Evolutionary conservation across 2,797 vertebrate genomes (phyloP).

Genomic region (Poeciliopsis paucimaculata): DNA sequence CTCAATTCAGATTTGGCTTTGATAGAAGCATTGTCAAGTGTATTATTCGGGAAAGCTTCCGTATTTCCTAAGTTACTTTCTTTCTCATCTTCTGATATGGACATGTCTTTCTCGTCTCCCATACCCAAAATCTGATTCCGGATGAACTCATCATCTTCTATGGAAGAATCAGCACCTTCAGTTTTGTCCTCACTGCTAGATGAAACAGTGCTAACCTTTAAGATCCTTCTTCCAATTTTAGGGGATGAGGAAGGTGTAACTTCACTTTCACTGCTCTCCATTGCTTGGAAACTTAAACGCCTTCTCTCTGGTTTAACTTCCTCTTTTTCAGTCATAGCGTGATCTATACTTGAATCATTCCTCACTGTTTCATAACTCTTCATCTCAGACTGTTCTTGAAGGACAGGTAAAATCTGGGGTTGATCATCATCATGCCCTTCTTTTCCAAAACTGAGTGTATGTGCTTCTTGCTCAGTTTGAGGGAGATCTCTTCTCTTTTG

Average conservation of each 20-base stretch:
- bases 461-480: slow-evolving; percentile 13
- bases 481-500: slow-evolving; percentile 27
- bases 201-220: slow-evolving; percentile 81
- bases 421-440: slow-evolving; percentile 75
- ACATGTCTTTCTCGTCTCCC: slow-evolving; percentile 89
- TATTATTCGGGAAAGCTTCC: slow-evolving; percentile 73
- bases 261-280: slow-evolving; percentile 92
- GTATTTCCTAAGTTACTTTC: slow-evolving; percentile 79
- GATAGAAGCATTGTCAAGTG: slow-evolving; percentile 69
- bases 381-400: slow-evolving; percentile 74
- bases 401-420: slow-evolving; percentile 79
- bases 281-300: slow-evolving; percentile 69
- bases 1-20: slow-evolving; percentile 74
- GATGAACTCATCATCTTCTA: slow-evolving; percentile 93
- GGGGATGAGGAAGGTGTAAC: slow-evolving; percentile 87
- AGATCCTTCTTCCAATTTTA: slow-evolving; percentile 81
- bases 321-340: slow-evolving; percentile 51
- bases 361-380: slow-evolving; percentile 68
- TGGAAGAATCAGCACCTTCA: slow-evolving; percentile 89
- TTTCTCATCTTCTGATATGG: slow-evolving; percentile 89
- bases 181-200: slow-evolving; percentile 94
- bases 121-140: slow-evolving; percentile 93
- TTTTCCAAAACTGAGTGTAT: slow-evolving; percentile 30
- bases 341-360: slow-evolving; percentile 61
- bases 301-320: slow-evolving; percentile 58